Evolutionary conservation across 1,140 invertebrate genomes (phyloP).

Genomic region (Ostrea edulis): DNA sequence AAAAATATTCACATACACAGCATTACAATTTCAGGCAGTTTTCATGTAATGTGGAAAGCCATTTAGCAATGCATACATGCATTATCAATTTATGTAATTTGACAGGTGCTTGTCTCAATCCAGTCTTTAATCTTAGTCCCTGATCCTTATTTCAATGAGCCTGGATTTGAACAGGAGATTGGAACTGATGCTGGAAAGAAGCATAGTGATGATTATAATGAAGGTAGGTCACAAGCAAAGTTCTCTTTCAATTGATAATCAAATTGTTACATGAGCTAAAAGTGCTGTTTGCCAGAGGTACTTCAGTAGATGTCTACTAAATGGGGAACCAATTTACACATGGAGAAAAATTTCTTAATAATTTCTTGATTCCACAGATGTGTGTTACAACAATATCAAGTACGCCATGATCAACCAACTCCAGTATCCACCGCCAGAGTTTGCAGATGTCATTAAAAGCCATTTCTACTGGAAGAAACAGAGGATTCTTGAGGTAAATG

Average conservation of each 20-base stretch:
- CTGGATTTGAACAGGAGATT: constrained; percentile 89
- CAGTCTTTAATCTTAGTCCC: constrained; percentile 97
- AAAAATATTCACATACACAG: no score
- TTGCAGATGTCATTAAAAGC: constrained; percentile 66
- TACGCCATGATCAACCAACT: constrained; percentile 69
- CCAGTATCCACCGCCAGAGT: constrained; percentile 65
- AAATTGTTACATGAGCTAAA: no score
- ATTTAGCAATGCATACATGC: no score
- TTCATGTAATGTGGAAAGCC: no score
- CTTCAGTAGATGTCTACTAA: no score
- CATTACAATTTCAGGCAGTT: no score
- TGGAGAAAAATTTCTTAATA: no score
- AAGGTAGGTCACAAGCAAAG: constrained; percentile 54
- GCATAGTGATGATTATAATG: constrained; percentile 68
- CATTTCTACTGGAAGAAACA: constrained; percentile 69
- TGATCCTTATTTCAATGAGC: constrained; percentile 99
- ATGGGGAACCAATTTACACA: no score
- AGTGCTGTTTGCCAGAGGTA: no score
- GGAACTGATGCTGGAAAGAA: constrained; percentile 65
- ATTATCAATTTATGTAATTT: constrained; percentile 7
- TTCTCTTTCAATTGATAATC: no score
- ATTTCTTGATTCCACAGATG: constrained; percentile 54
- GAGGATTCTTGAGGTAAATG: constrained; percentile 63
- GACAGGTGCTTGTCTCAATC: constrained; percentile 94
- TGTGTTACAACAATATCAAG: constrained; percentile 67